Evolutionary conservation across 1,140 invertebrate genomes (phyloP).

Genomic region (Diabrotica undecimpunctata): DNA sequence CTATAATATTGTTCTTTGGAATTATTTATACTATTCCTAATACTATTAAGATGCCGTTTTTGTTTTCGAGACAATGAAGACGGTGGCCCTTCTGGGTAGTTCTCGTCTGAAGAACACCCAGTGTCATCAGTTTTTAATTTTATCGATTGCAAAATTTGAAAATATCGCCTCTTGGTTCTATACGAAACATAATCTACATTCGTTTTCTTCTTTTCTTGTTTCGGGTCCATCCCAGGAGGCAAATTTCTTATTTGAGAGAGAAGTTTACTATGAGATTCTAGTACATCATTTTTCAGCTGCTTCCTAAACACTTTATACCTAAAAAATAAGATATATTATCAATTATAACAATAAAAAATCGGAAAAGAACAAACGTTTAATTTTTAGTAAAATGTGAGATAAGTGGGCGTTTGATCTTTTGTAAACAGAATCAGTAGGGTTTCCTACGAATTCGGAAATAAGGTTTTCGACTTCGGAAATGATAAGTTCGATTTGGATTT

Average conservation of each 20-base stretch:
- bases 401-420: no score
- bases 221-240: conserved; percentile 51
- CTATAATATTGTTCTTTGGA: conserved; percentile 51
- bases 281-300: conserved; percentile 55
- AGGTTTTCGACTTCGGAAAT: no score
- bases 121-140: conserved; percentile 56
- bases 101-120: conserved; percentile 67
- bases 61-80: conserved; percentile 52
- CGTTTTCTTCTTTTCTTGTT: conserved; percentile 47
- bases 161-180: conserved; percentile 52
- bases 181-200: conserved; percentile 43
- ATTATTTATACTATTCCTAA: conserved; percentile 47
- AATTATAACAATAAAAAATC: no score
- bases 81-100: conserved; percentile 63
- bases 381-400: no score
- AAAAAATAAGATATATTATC: conserved; percentile 33
- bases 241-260: conserved; percentile 56
- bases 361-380: no score
- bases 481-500: no score
- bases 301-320: conserved; percentile 51
- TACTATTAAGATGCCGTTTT: conserved; percentile 47
- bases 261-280: conserved; percentile 66
- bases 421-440: no score
- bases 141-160: conserved; percentile 54
- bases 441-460: no score